Evolutionary conservation across 2,888 invertebrate species (phyloP).

Genomic region (Thymelicus sylvestris): DNA sequence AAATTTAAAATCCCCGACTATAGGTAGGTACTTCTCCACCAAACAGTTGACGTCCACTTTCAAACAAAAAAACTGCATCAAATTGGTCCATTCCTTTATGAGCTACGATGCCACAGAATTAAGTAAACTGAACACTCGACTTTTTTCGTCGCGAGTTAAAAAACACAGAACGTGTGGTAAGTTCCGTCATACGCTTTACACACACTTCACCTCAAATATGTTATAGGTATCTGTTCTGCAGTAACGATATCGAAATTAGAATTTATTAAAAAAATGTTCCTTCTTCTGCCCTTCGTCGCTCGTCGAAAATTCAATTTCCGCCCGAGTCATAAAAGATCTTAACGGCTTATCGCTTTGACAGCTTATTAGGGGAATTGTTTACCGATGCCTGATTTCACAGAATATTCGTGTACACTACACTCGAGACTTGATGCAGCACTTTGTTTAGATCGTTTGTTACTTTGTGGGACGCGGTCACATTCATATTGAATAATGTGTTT

Average conservation of each 20-base stretch:
- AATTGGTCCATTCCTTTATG: too few species aligned
- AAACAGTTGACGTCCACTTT: too few species aligned
- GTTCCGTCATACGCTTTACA: too few species aligned
- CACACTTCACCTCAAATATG: not conserved
- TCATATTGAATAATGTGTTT: not conserved
- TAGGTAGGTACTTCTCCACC: too few species aligned
- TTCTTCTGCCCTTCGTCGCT: constrained; percentile 13
- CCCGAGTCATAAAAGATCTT: constrained; percentile 52
- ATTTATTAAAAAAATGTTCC: constrained; percentile 13
- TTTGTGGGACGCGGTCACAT: not conserved
- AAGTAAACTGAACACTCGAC: too few species aligned
- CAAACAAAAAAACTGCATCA: too few species aligned
- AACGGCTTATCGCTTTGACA: constrained; percentile 58
- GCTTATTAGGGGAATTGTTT: constrained; percentile 59
- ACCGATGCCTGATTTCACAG: constrained; percentile 48
- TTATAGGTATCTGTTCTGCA: not conserved
- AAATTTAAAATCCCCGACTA: too few species aligned
- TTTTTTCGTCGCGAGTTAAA: too few species aligned
- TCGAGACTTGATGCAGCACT: not conserved
- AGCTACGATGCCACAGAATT: too few species aligned
- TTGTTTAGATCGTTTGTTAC: not conserved
- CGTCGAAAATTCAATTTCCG: constrained; percentile 61
- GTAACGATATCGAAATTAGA: constrained; percentile 2
- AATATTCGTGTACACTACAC: constrained; percentile 4
- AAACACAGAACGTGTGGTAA: too few species aligned